phyloP scores from a whole-genome alignment of 1,140 invertebrate species.

The Manduca sexta region DNA sequence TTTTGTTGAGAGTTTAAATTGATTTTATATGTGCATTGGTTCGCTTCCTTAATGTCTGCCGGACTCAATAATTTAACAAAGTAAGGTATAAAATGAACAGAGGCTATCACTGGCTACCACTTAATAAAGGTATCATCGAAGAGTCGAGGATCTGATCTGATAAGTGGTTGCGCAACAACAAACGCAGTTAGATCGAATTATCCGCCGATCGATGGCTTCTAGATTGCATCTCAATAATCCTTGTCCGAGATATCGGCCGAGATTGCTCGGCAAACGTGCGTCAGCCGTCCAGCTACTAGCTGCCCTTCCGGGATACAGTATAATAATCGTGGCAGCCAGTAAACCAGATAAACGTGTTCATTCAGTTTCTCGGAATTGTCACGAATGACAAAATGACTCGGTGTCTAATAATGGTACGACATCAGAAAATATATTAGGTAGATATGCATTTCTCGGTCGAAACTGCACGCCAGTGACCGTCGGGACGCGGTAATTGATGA shows the following conservation, averaged over 20 bases:
- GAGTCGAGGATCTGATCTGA: constrained; percentile 46
- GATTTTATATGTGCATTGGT: constrained; percentile 7
- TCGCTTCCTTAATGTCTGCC: background rate
- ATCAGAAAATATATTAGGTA: constrained; percentile 40
- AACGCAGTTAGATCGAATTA: constrained; percentile 55
- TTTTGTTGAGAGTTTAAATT: constrained; percentile 6
- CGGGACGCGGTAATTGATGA: constrained; percentile 68
- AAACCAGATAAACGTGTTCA: too few species aligned
- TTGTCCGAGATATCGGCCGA: constrained; percentile 48
- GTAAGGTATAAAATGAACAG: constrained; percentile 17
- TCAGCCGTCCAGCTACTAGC: constrained; percentile 38
- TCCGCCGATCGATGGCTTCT: constrained; percentile 58
- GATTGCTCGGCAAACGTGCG: constrained; percentile 46
- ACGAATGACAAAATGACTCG: constrained; percentile 1
- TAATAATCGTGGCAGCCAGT: too few species aligned
- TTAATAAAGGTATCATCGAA: constrained; percentile 63
- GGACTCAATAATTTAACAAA: constrained; percentile 13
- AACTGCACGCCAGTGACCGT: constrained; percentile 55
- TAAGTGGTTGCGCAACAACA: constrained; percentile 53
- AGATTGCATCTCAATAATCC: constrained; percentile 69
- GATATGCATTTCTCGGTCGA: constrained; percentile 44
- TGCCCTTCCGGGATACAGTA: too few species aligned
- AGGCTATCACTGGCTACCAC: constrained; percentile 42
- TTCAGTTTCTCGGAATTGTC: background rate
- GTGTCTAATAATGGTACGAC: constrained; percentile 34